Percentiles rank a stretch among this genome's conserved stretches.
Conservation (phyloP, 2,113 vertebrate genomes). For the Brevimyrus niger region DNA sequence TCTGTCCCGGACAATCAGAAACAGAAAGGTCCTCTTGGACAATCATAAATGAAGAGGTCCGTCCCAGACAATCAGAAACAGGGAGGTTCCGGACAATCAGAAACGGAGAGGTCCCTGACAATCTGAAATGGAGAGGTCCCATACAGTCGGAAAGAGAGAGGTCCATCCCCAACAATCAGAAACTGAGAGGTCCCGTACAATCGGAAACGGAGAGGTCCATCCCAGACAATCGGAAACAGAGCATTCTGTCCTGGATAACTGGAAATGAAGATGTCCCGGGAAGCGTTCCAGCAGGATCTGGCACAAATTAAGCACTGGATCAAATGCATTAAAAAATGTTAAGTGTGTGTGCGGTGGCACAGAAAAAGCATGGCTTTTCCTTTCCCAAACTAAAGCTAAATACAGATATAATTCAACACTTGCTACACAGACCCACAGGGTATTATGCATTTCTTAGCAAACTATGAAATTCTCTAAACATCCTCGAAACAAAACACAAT, state of each 20-base stretch:
- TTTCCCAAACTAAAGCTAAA: neutral
- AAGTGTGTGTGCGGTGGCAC: neutral
- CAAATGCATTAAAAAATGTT: neutral
- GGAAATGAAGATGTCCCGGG: neutral
- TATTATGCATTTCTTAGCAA: neutral
- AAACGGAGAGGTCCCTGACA: no score
- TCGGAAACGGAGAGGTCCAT: neutral
- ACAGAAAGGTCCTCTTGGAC: no score
- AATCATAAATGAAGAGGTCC: no score
- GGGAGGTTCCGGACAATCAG: no score
- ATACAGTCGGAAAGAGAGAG: neutral
- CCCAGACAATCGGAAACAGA: no score
- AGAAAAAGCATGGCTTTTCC: neutral
- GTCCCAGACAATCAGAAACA: no score
- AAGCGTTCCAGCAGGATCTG: neutral
- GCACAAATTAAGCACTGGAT: neutral
- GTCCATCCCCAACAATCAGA: no score
- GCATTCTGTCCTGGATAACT: neutral
- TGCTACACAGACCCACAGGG: neutral
- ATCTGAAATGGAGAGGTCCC: no score
- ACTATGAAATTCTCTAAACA: neutral
- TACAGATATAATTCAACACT: neutral
- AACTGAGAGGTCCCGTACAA: no score
- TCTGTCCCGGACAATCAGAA: no score
- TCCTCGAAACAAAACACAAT: neutral